Conservation (phyloP, 2,113 vertebrate species). For the Phalacrocorax aristotelis region DNA sequence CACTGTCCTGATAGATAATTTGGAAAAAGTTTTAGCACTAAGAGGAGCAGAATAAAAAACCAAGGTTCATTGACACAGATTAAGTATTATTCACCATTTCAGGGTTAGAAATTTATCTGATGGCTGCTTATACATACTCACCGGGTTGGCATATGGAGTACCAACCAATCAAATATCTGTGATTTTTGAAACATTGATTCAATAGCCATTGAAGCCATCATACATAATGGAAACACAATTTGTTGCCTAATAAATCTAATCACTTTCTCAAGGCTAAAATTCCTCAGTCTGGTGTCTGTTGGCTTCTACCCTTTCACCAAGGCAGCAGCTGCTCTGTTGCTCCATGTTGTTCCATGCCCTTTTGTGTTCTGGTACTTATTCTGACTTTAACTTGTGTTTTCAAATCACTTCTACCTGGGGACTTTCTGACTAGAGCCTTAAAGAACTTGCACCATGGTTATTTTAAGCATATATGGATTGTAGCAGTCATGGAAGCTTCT, state of each 20-base stretch:
- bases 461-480: not conserved
- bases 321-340: not conserved
- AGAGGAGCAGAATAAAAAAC: not conserved
- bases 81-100: not conserved
- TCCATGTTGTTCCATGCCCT: not conserved
- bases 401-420: not conserved
- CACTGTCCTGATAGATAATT: not conserved
- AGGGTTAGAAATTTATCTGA: not conserved
- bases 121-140: not conserved
- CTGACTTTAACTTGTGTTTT: not conserved
- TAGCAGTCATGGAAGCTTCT: not conserved
- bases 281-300: not conserved
- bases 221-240: not conserved
- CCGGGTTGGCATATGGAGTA: not conserved
- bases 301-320: not conserved
- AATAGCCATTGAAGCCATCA: not conserved
- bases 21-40: not conserved
- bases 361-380: not conserved
- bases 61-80: not conserved
- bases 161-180: not conserved
- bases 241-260: not conserved
- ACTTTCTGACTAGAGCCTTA: not conserved
- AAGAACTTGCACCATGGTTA: not conserved
- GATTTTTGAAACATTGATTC: not conserved
- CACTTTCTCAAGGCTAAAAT: not conserved